These are phyloP conservation scores for Muscidifurax raptorellus DNA, from an alignment of 1,140 invertebrate genomes.

Conservation along the genomic window DNA sequence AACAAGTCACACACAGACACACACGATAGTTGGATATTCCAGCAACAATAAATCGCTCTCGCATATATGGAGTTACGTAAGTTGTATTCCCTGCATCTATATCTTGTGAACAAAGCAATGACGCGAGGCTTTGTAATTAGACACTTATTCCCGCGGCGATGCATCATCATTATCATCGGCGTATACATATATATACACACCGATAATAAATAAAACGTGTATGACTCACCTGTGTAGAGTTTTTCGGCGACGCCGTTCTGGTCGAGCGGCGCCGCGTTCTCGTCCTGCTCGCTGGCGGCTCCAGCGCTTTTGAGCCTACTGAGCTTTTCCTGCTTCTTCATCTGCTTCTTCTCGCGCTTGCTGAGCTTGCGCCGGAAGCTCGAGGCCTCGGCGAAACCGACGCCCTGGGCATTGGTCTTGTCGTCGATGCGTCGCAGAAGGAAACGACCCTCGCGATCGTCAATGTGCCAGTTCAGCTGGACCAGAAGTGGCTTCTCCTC, in stretches of 20 bases:
- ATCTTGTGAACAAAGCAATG: no score
- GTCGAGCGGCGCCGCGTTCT: constrained; percentile 82
- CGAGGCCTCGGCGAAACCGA: constrained; percentile 79
- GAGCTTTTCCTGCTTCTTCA: constrained; percentile 97
- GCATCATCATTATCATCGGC: no score
- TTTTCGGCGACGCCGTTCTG: constrained; percentile 94
- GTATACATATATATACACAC: no score
- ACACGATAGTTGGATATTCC: no score
- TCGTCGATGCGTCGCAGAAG: constrained; percentile 92
- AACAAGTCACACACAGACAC: no score
- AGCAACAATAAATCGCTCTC: no score
- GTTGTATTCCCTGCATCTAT: no score
- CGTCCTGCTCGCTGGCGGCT: constrained; percentile 78
- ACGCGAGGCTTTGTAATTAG: no score
- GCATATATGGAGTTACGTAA: no score
- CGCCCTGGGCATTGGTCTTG: constrained; percentile 79
- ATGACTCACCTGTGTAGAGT: constrained; percentile 86
- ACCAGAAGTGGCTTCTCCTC: constrained; percentile 97
- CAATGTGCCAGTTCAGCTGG: constrained; percentile 99
- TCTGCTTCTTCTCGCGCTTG: constrained; percentile 98
- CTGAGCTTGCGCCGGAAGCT: constrained; percentile 94
- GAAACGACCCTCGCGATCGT: constrained; percentile 98
- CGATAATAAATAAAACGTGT: not conserved
- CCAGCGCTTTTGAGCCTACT: constrained; percentile 83
- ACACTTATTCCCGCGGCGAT: no score